Conservation (phyloP, 1,140 invertebrate species). For the Procambarus clarkii region DNA sequence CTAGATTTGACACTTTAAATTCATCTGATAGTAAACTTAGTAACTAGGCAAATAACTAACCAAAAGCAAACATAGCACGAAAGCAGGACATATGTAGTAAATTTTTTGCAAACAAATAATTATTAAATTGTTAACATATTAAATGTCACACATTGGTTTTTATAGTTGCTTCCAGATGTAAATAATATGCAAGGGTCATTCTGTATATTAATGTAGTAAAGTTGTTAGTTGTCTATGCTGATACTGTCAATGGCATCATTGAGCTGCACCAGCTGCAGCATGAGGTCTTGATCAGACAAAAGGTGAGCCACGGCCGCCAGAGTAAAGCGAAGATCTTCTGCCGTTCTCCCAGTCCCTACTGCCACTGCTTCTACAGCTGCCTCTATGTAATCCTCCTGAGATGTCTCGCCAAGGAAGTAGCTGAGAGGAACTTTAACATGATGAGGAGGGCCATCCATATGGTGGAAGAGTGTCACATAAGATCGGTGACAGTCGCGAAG, state of each 20-base stretch:
- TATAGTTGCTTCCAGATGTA: no score
- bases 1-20: no score
- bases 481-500: slow-evolving; percentile 77
- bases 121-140: no score
- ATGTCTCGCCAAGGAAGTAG: slow-evolving; percentile 4
- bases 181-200: no score
- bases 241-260: slow-evolving; percentile 47
- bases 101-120: no score
- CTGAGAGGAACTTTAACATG: slow-evolving; percentile 80
- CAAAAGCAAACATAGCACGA: no score
- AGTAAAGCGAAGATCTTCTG: background rate
- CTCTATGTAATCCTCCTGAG: background rate
- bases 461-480: slow-evolving; percentile 84
- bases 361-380: slow-evolving; percentile 3
- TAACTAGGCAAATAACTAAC: no score
- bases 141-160: no score
- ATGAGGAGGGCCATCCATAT: slow-evolving; percentile 80
- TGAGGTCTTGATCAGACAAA: background rate
- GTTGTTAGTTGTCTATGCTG: slow-evolving; percentile 50
- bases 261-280: slow-evolving; percentile 8
- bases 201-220: background rate
- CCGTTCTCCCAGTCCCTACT: background rate
- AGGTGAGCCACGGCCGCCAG: slow-evolving; percentile 2
- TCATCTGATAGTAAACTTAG: no score
- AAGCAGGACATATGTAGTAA: no score